Evolutionary conservation across 2,888 invertebrate species (phyloP).

Genomic region (Cacoxenus indagator): DNA sequence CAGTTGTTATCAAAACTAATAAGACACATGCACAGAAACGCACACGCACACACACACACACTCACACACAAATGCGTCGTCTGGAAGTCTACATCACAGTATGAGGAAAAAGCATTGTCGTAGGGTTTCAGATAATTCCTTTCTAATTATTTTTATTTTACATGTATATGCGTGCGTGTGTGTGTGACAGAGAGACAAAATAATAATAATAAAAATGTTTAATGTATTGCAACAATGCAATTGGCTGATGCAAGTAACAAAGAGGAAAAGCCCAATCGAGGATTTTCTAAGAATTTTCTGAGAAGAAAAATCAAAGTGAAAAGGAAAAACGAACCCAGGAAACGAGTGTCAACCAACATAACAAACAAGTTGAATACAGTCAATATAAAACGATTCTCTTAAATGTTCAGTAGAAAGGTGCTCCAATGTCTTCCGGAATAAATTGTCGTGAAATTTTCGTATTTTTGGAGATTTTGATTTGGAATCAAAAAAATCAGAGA

Average conservation of each 20-base stretch:
- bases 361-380: too few species aligned
- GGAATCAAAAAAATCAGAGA: constrained; percentile 68
- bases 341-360: too few species aligned
- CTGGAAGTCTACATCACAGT: background rate
- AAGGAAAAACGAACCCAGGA: too few species aligned
- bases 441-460: constrained; percentile 70
- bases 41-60: background rate
- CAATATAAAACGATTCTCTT: constrained; percentile 22
- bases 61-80: background rate
- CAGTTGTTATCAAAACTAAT: too few species aligned
- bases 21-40: background rate
- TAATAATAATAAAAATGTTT: too few species aligned
- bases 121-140: background rate
- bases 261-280: background rate
- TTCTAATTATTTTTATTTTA: constrained; percentile 45
- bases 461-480: constrained; percentile 69
- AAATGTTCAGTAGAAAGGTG: constrained; percentile 40
- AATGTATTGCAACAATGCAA: too few species aligned
- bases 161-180: background rate
- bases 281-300: background rate
- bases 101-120: background rate
- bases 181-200: background rate
- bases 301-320: background rate
- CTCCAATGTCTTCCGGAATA: constrained; percentile 69
- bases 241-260: background rate